Percentiles rank a stretch among this genome's conserved stretches.
phyloP scores from a whole-genome alignment of 2,888 invertebrate species.

The Acanthosepion pharaonis region DNA sequence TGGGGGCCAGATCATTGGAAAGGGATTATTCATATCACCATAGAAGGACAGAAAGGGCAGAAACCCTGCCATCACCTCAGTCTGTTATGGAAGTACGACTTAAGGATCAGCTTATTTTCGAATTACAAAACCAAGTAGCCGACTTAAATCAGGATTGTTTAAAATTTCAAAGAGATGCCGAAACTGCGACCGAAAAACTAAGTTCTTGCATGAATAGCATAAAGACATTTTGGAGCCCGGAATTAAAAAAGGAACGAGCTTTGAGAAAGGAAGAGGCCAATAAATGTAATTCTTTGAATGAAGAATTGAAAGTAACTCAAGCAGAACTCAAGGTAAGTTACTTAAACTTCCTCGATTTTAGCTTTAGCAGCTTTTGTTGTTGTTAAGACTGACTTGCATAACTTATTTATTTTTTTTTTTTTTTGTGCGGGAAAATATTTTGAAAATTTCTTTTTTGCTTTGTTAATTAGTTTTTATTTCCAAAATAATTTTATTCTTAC shows the following conservation, averaged over 20 bases:
- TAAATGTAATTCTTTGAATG: constrained; percentile 95
- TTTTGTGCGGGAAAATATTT: background rate
- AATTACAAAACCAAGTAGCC: constrained; percentile 84
- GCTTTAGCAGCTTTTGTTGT: background rate
- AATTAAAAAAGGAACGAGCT: constrained; percentile 97
- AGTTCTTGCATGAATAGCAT: constrained; percentile 99
- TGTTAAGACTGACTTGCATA: background rate
- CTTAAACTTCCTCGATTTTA: background rate
- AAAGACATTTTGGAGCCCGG: constrained; percentile 99
- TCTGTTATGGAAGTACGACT: constrained; percentile 42
- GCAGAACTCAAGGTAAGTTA: constrained; percentile 92
- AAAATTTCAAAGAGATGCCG: constrained; percentile 77
- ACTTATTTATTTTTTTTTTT: background rate
- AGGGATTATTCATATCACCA: constrained; percentile 63
- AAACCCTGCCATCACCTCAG: background rate
- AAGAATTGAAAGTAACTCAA: constrained; percentile 95
- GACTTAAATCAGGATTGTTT: constrained; percentile 94
- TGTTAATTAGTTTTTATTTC: too few species aligned
- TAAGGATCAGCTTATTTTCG: constrained; percentile 69
- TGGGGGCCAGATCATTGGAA: constrained; percentile 72
- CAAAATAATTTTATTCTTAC: too few species aligned
- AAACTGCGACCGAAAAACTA: constrained; percentile 94
- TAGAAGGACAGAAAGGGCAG: constrained; percentile 65
- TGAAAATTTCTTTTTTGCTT: too few species aligned
- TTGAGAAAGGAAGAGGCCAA: constrained; percentile 97